These are phyloP conservation scores for Chiridota heheva DNA, from an alignment of 35 echinoderm and acorn worm species.

Conservation along the genomic window DNA sequence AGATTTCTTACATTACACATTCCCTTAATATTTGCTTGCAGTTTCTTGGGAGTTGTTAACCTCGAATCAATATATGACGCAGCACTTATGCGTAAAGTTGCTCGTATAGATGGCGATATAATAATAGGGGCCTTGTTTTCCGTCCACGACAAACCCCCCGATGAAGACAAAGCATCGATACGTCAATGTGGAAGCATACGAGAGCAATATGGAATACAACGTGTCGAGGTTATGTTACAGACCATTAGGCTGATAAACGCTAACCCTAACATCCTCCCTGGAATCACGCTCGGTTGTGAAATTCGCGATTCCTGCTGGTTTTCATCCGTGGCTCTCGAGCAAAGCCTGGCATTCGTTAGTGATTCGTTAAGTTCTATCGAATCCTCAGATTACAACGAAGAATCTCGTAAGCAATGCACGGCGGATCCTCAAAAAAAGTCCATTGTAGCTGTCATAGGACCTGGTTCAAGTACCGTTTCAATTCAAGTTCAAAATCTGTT, in stretches of 20 bases:
- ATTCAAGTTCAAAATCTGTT: slow-evolving; percentile 97
- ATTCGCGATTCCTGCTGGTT: slow-evolving; percentile 99
- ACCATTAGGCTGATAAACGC: slow-evolving; percentile 83
- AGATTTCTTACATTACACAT: no score
- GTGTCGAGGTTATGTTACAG: slow-evolving; percentile 92
- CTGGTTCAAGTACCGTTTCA: slow-evolving; percentile 87
- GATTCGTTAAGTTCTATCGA: slow-evolving; percentile 61
- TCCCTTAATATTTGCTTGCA: no score
- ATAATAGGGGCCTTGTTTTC: slow-evolving; percentile 94
- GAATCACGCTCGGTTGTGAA: slow-evolving; percentile 74
- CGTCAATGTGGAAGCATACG: slow-evolving; percentile 78
- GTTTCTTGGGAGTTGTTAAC: no score
- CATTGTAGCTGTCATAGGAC: slow-evolving; percentile 88
- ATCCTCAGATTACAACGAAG: not conserved
- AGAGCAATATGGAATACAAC: slow-evolving; percentile 95
- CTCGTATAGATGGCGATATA: slow-evolving; percentile 80
- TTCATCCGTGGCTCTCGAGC: slow-evolving; percentile 88
- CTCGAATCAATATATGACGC: no score
- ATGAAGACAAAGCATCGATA: slow-evolving; percentile 48
- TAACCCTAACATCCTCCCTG: slow-evolving; percentile 48
- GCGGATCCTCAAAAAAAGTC: slow-evolving; percentile 47
- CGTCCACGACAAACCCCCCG: slow-evolving; percentile 65
- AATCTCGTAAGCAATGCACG: not conserved
- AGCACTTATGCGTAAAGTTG: slow-evolving; percentile 60
- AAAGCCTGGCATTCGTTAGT: slow-evolving; percentile 86